Conservation (phyloP, 1,140 invertebrate species). For the Trichonephila clavipes region DNA sequence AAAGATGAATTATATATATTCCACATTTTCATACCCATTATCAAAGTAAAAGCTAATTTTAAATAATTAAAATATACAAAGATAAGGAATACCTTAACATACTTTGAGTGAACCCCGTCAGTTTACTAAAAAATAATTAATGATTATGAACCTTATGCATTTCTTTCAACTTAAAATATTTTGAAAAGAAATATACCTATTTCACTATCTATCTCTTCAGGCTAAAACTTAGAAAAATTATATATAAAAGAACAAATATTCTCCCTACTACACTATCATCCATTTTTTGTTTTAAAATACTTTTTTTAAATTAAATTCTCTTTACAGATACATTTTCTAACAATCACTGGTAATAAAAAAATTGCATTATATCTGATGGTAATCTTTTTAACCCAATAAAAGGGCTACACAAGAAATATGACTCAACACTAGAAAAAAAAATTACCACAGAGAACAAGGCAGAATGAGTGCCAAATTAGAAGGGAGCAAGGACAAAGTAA, state of each 20-base stretch:
- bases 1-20: no score
- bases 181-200: no score
- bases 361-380: background rate
- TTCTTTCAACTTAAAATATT: no score
- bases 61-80: no score
- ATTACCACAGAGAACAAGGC: constrained; percentile 54
- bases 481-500: constrained; percentile 61
- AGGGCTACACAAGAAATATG: background rate
- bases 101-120: no score
- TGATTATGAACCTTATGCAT: no score
- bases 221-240: no score
- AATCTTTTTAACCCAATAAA: constrained; percentile 52
- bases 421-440: constrained; percentile 38
- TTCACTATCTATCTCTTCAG: no score
- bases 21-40: no score
- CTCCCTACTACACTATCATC: background rate
- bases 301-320: background rate
- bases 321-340: background rate
- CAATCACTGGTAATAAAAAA: background rate
- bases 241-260: background rate
- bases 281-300: background rate
- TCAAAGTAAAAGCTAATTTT: no score
- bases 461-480: constrained; percentile 61
- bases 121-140: no score
- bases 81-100: no score